Percentiles rank a stretch among this genome's conserved stretches.
Evolutionary conservation across 2,888 invertebrate species (phyloP).

Genomic region (Leucoma salicis): DNA sequence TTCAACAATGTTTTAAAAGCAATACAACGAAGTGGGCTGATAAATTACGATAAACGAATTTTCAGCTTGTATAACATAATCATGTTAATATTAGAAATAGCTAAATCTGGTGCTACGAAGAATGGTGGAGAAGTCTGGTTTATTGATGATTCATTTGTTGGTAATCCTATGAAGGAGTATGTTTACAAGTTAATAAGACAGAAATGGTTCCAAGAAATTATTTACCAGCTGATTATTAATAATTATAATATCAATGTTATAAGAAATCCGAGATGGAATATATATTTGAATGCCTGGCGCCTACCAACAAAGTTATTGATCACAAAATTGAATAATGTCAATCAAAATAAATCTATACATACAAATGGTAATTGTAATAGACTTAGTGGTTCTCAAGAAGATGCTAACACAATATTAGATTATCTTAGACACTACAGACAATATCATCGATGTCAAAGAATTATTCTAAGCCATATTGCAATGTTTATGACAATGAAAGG

Average conservation of each 20-base stretch:
- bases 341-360: not conserved
- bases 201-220: conserved; percentile 27
- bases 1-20: not conserved
- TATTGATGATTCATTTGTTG: not conserved
- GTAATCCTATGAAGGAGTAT: conserved; percentile 6
- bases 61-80: conserved; percentile 2
- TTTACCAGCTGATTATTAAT: conserved; percentile 10
- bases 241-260: conserved; percentile 12
- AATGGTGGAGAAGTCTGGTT: not conserved
- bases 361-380: not conserved
- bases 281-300: conserved; percentile 11
- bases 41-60: not conserved
- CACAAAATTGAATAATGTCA: not conserved
- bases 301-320: conserved; percentile 8
- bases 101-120: not conserved
- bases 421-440: not conserved
- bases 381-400: not conserved
- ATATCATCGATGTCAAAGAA: not conserved
- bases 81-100: conserved; percentile 1
- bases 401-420: not conserved
- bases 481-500: not conserved
- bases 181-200: conserved; percentile 17
- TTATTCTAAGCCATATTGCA: not conserved
- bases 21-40: not conserved
- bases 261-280: conserved; percentile 3